Conservation (phyloP, 1,140 invertebrate genomes). For the Zaprionus lachaisei region DNA sequence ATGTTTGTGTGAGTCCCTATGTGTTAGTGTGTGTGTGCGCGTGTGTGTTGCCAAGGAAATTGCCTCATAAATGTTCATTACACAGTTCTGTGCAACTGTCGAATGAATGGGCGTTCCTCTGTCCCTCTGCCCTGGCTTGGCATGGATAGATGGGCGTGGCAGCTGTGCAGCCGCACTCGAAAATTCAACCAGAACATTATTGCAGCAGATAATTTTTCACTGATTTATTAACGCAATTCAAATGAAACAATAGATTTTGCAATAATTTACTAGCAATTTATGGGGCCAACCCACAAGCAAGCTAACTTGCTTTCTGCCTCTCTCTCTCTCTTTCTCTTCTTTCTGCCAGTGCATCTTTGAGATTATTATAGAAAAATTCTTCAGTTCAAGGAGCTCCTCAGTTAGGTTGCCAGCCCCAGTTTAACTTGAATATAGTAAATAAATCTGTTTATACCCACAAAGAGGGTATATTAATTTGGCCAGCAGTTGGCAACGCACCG, state of each 20-base stretch:
- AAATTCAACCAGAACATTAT: constrained; percentile 43
- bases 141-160: constrained; percentile 35
- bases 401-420: neutral
- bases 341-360: neutral
- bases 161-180: neutral
- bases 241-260: constrained; percentile 43
- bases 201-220: constrained; percentile 55
- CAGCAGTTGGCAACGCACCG: no score
- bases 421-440: no score
- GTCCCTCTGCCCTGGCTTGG: neutral
- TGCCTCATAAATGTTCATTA: constrained; percentile 83
- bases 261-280: constrained; percentile 41
- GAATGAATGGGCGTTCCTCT: constrained; percentile 47
- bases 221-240: constrained; percentile 54
- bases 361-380: neutral
- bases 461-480: no score
- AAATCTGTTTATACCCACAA: no score
- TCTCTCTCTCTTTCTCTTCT: neutral
- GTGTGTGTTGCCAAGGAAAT: constrained; percentile 73
- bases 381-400: neutral
- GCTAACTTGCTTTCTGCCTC: neutral
- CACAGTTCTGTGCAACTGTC: constrained; percentile 65
- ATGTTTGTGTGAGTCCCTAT: constrained; percentile 21
- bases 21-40: constrained; percentile 22
- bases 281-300: neutral